Evolutionary conservation across 2,113 vertebrate species (phyloP), one percentile per base, ranked within the genome.

Genomic region (Odocoileus hemionus): DNA sequence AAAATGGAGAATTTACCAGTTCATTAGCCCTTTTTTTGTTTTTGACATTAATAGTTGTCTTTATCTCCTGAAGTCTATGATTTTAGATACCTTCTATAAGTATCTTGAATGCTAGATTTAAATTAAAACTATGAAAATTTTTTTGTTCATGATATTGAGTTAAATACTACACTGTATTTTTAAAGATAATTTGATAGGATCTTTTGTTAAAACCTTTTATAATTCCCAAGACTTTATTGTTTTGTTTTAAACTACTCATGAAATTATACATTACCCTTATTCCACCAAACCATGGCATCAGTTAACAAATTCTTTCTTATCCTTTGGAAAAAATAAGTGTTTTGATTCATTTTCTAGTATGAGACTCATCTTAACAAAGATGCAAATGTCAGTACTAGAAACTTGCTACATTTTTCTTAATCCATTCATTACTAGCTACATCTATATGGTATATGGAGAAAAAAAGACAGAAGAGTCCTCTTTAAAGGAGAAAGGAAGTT

Each of bases 401-500:
- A 47, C 17, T 91, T 55, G 21, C 13, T 58, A 1, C 23, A 61
- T 25, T 78, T 19, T 86, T 91, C 10, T 79, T 55, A 86, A 80
- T 52, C 43, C 13, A 39, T 78, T 61, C 19, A 45, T 85, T 33
- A 50, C 2, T 17, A 93, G 61, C 86, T 83, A 36, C 4, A 83
- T 58, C 36, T 33, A 55, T 89, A 82, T 16, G 26, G 52, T 16
- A 28, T 33, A 11, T 80, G 58, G 36, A 50, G 57, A 58, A 58
- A 85, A 85, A 76, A 43, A 16, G 9, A 54, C 39, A 26, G 36
- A 54, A 50, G 55, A 70, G 23, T 91, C 94, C 33, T 54, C 30
- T 89, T 91, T 94, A 76, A 86, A 93, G 85, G 60, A 84, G 86
- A 96, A 70, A 74, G 61, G 25, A 87, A 86, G 25, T 94, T 86